Evolutionary conservation across 2,888 invertebrate genomes (phyloP), one percentile per base, ranked within the genome.

Genomic region (Pseudanteris insignis): DNA sequence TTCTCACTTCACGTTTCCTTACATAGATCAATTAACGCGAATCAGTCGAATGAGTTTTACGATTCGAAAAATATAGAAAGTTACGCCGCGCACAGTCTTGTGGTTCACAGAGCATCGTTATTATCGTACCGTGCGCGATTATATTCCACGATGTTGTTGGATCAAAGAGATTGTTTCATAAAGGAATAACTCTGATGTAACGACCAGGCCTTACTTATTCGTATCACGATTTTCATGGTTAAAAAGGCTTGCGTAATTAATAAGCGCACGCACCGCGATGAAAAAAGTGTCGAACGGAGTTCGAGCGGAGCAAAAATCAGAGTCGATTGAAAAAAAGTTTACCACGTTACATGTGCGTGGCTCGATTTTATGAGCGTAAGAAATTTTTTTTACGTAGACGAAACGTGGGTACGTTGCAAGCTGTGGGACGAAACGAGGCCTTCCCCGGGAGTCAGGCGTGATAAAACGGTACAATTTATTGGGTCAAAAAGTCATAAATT

Each of bases 1-100:
- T 62, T 62, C 62, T 62, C 62, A 62, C 62, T 62, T 62, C 62
- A 37, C 7, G 57, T 62, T 62, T 62, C 57, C 57, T 62, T 57
- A 62, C 62, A 57, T 62, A 57, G 63, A 63, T 63, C 63, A 63
- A 63, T 63, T 63, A 63, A 53, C 63, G 63, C 53, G 62, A 57
- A 57, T 62, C 57, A 57, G 55, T 57, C 62, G 62, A 62, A 62
- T 62, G 62, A 62, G 62, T 57, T 62, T 62, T 62, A 62, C 62
- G 62, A 62, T 62, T 62, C 62, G 62, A 62, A 51, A 57, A 62
- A 62, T 62, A 57, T 57, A 62, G 62, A 62, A 62, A 62, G 62
- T 62, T 53, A 53, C 51, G 48, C 37, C 21, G 37, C 46, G 37
- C 43, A 29, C 1, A 43, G 48, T 46, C 29, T 41, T 9, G 30